A percentile compares a stretch with the other conserved stretches of the same genome.
Conservation (phyloP, 1,140 invertebrate species). For the Bradynema listronoti region DNA sequence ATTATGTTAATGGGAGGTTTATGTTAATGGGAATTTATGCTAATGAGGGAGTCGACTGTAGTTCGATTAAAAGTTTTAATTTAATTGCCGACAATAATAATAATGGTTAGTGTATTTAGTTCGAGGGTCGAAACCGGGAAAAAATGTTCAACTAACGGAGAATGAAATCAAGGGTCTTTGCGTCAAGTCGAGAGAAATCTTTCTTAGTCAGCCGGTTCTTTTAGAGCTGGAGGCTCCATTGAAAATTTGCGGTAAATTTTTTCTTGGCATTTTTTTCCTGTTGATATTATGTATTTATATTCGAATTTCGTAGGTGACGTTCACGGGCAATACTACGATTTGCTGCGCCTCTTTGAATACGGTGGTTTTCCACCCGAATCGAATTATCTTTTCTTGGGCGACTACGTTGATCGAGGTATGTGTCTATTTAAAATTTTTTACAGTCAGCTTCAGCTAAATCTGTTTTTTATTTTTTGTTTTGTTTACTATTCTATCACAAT, state of each 20-base stretch:
- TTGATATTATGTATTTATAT: not conserved
- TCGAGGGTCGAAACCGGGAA: conserved; percentile 87
- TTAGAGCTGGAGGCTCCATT: conserved; percentile 67
- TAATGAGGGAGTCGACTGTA: no score
- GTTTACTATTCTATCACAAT: not conserved
- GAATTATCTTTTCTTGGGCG: conserved; percentile 24
- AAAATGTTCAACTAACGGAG: conserved; percentile 91
- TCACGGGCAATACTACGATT: conserved; percentile 18
- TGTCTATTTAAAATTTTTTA: not conserved
- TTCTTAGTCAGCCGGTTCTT: conserved; percentile 68
- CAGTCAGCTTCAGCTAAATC: not conserved
- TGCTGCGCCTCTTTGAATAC: conserved; percentile 59
- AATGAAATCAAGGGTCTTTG: conserved; percentile 85
- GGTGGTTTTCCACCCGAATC: conserved; percentile 35
- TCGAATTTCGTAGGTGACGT: conserved; percentile 14
- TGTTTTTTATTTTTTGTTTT: not conserved
- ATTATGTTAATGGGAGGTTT: no score
- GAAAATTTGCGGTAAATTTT: conserved; percentile 68
- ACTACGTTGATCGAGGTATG: conserved; percentile 78
- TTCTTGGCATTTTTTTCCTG: not conserved
- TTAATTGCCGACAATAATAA: no score
- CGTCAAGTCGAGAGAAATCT: conserved; percentile 73
- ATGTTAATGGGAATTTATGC: no score
- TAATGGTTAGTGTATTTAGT: conserved; percentile 67
- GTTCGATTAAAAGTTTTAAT: no score